Evolutionary conservation across 2,888 invertebrate species (phyloP), one percentile per base, ranked within the genome.

Genomic region (Palloptera scutellata): DNA sequence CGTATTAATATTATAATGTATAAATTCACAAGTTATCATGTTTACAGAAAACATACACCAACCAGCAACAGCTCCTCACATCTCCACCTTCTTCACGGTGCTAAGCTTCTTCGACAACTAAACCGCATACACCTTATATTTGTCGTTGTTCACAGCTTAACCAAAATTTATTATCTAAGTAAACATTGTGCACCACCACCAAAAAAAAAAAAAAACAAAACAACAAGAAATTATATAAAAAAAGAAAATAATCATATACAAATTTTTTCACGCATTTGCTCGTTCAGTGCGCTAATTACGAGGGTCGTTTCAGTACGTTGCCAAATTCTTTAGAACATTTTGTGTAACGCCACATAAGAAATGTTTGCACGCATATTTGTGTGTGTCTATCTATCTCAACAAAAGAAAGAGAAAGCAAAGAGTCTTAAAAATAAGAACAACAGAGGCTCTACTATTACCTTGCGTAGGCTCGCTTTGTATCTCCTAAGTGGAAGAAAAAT

Each of bases 301-400:
- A 48, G 51, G 51, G 51, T 48, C 51, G 51, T 48, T 48, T 48
- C 51, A 15, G 6, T 48, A 8, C 15, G 15, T 15, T 48, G 51
- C 51, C 13, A 48, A 48, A 48, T 48, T 48, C 51, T 48, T 48
- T 48, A 48, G 15, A 48, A 48, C 2, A n/a, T 15, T n/a, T 30
- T 30, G 30, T 30, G 51, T 48, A n/a, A 13, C 51, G 51, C 51
- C 51, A 48, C 51, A 48, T 48, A 48, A 48, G n/a, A 48, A 48
- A 15, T 48, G 13, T n/a, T n/a, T n/a, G n/a, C n/a, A n/a, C n/a
- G n/a, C n/a, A n/a, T n/a, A n/a, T n/a, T n/a, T 3, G 51, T 13
- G n/a, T 48, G 51, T 15, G n/a, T 10, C 45, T 45, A 45, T 11
- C 10, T 45, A 12, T 12, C 45, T 10, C 51, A 8, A 15, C 15